These are phyloP conservation scores for Pardalotus punctatus DNA, from an alignment of 2,113 vertebrate genomes.

Conservation along the genomic window DNA sequence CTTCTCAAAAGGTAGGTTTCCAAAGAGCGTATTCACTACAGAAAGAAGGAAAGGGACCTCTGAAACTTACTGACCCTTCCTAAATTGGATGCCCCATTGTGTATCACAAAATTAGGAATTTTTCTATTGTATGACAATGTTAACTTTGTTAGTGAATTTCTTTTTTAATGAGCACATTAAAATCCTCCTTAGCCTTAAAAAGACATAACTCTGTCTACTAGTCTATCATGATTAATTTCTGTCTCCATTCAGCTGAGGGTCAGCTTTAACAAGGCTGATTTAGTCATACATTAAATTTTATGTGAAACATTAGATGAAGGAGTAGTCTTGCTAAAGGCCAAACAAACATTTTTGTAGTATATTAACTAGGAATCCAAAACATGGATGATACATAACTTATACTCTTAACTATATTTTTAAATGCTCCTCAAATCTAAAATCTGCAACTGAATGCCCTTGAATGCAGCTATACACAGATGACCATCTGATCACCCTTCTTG, in stretches of 20 bases:
- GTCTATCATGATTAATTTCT: not conserved
- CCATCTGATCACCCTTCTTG: not conserved
- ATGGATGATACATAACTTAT: not conserved
- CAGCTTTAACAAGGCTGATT: not conserved
- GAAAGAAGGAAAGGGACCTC: conserved; percentile 38
- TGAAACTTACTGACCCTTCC: conserved; percentile 63
- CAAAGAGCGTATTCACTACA: conserved; percentile 42
- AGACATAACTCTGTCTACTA: not conserved
- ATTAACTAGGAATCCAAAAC: not conserved
- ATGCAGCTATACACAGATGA: not conserved
- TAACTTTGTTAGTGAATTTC: conserved; percentile 39
- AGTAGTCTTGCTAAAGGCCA: not conserved
- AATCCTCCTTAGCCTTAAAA: not conserved
- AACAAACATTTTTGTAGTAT: not conserved
- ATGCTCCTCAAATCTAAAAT: not conserved
- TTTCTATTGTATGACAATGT: conserved; percentile 12
- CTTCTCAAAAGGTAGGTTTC: conserved; percentile 56
- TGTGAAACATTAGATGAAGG: not conserved
- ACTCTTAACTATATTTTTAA: not conserved
- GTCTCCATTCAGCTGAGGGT: not conserved
- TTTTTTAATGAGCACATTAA: conserved; percentile 36
- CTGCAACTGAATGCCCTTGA: not conserved
- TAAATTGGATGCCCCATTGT: conserved; percentile 42
- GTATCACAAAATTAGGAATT: not conserved
- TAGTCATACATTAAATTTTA: not conserved